phyloP scores from a whole-genome alignment of 2,113 vertebrate genomes.

The Bostrychus sinensis region DNA sequence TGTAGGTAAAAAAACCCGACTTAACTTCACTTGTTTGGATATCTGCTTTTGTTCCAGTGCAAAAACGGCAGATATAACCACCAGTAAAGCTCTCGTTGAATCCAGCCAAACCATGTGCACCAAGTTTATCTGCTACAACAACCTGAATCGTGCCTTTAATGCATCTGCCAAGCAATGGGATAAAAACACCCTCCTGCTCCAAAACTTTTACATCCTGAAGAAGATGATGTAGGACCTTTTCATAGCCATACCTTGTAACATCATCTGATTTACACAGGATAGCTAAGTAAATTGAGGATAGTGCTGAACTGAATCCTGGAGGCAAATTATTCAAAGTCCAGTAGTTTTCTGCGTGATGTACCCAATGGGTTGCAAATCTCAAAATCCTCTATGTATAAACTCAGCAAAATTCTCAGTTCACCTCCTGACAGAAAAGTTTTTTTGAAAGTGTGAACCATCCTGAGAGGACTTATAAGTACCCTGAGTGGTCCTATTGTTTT shows the following conservation, averaged over 20 bases:
- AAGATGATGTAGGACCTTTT: constrained; percentile 6
- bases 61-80: constrained; percentile 40
- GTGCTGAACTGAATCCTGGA: constrained; percentile 17
- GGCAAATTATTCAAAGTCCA: constrained; percentile 34
- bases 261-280: constrained; percentile 32
- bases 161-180: constrained; percentile 23
- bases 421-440: constrained; percentile 39
- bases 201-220: constrained; percentile 20
- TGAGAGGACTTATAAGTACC: constrained; percentile 16
- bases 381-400: too few relatives aligned
- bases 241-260: constrained; percentile 14
- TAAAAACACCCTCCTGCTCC: constrained; percentile 14
- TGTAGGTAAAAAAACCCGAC: constrained; percentile 1
- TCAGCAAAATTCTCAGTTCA: constrained; percentile 27
- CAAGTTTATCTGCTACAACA: constrained; percentile 26
- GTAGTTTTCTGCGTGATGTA: constrained; percentile 31
- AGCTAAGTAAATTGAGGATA: constrained; percentile 25
- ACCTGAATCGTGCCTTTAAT: constrained; percentile 30
- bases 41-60: constrained; percentile 18
- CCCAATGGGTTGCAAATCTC: constrained; percentile 24
- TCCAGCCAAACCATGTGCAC: constrained; percentile 16
- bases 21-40: constrained; percentile 12
- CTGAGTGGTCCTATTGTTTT: background rate
- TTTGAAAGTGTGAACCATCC: constrained; percentile 33
- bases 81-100: constrained; percentile 36